These are phyloP conservation scores for Oryzias curvinotus DNA, from an alignment of 2,113 vertebrate species.

Conservation along the genomic window DNA sequence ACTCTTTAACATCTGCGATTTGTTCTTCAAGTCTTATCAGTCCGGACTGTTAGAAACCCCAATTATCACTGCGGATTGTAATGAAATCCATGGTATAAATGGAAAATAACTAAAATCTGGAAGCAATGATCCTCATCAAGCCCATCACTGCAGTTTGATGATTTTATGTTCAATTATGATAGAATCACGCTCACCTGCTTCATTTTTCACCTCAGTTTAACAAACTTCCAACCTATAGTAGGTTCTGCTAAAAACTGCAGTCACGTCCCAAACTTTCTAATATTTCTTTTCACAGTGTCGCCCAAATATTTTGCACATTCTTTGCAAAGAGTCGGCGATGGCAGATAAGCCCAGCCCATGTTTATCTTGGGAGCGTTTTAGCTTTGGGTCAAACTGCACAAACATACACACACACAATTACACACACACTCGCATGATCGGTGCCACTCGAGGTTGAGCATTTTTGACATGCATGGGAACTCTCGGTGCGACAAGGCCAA, in stretches of 20 bases:
- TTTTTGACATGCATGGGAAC: slow-evolving; percentile 35
- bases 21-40: not conserved
- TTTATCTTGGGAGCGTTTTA: slow-evolving; percentile 38
- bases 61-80: not conserved
- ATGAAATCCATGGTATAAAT: not conserved
- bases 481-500: slow-evolving; percentile 5
- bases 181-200: no score
- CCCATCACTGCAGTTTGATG: not conserved
- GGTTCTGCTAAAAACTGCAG: no score
- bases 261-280: not conserved
- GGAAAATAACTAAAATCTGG: not conserved
- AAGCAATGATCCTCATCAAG: not conserved
- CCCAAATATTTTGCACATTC: slow-evolving; percentile 7
- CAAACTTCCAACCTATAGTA: no score
- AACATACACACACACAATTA: rapidly evolving
- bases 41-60: not conserved
- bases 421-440: not conserved
- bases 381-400: slow-evolving; percentile 24
- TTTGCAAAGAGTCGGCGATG: slow-evolving; percentile 8
- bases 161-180: no score
- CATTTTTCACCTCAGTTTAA: no score
- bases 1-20: slow-evolving; percentile 9
- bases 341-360: slow-evolving; percentile 15
- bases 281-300: slow-evolving; percentile 1
- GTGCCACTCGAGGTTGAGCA: not conserved